These are phyloP conservation scores for Crypturellus tataupa DNA, from an alignment of 2,797 vertebrate species.

Conservation along the genomic window DNA sequence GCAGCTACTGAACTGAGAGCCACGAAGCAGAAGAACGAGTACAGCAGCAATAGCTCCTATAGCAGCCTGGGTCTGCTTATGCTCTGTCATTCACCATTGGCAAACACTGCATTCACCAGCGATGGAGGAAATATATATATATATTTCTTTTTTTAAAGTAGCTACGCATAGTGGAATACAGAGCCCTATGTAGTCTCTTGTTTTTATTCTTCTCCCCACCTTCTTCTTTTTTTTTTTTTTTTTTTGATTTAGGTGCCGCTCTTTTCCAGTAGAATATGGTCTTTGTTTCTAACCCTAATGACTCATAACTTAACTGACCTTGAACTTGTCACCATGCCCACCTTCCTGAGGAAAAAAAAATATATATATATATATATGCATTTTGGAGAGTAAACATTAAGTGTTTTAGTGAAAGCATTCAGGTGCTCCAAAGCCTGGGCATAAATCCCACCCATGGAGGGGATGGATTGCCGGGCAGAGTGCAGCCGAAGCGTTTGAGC, in stretches of 20 bases:
- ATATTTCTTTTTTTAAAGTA: background rate
- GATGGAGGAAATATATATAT: background rate
- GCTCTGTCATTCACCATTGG: conserved; percentile 13
- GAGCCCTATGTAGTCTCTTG: background rate
- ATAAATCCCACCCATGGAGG: background rate
- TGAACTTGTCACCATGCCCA: accelerated
- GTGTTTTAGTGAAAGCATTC: background rate
- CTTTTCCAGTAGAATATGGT: accelerated
- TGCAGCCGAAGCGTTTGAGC: background rate
- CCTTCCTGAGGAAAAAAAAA: background rate
- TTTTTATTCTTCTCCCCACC: background rate
- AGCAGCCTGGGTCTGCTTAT: background rate
- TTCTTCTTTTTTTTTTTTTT: background rate
- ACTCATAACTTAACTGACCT: background rate
- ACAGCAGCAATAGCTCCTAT: background rate
- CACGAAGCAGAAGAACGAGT: background rate
- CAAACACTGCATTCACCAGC: background rate
- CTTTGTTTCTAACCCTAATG: background rate
- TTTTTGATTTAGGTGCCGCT: background rate
- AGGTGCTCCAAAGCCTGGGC: background rate
- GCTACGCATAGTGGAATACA: background rate
- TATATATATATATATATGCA: too few species aligned
- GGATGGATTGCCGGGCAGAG: background rate
- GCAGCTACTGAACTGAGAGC: background rate
- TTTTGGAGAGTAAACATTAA: background rate